Evolutionary conservation across 2,113 vertebrate species (phyloP).

Genomic region (Lynx canadensis): DNA sequence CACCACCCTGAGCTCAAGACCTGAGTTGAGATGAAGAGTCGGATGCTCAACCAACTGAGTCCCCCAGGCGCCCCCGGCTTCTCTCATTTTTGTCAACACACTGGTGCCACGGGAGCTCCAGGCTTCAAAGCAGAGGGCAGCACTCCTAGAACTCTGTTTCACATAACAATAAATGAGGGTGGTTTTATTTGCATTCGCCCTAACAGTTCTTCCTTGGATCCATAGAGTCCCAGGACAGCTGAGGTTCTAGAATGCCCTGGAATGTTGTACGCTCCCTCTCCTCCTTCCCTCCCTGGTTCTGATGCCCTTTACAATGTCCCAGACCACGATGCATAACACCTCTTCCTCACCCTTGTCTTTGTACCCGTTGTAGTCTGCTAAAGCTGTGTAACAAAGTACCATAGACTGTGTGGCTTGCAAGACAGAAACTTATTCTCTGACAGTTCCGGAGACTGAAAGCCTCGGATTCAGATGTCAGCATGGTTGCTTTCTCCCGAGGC

Average conservation of each 20-base stretch:
- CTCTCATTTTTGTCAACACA: neutral
- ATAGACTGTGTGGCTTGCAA: fast-evolving
- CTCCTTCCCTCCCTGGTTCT: neutral
- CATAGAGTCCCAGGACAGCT: neutral
- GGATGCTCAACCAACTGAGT: too few species aligned
- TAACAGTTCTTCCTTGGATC: neutral
- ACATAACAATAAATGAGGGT: neutral
- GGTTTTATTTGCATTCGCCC: neutral
- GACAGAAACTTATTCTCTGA: neutral
- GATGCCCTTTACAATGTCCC: neutral
- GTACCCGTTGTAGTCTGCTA: fast-evolving
- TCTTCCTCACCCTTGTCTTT: too few species aligned
- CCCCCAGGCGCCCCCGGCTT: too few species aligned
- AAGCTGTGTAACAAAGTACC: too few species aligned
- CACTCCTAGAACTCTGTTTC: too few species aligned
- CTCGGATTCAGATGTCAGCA: too few species aligned
- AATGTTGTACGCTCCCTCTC: too few species aligned
- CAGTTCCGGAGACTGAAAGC: neutral
- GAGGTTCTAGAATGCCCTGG: neutral
- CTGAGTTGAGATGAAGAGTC: too few species aligned
- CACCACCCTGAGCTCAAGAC: too few species aligned
- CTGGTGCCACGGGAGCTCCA: neutral
- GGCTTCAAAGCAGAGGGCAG: neutral
- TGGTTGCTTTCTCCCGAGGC: neutral
- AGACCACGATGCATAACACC: too few species aligned